A percentile compares a stretch with the other conserved stretches of the same genome.
These are phyloP conservation scores for Pteropus alecto DNA, from an alignment of 2,113 vertebrate genomes.

Conservation along the genomic window DNA sequence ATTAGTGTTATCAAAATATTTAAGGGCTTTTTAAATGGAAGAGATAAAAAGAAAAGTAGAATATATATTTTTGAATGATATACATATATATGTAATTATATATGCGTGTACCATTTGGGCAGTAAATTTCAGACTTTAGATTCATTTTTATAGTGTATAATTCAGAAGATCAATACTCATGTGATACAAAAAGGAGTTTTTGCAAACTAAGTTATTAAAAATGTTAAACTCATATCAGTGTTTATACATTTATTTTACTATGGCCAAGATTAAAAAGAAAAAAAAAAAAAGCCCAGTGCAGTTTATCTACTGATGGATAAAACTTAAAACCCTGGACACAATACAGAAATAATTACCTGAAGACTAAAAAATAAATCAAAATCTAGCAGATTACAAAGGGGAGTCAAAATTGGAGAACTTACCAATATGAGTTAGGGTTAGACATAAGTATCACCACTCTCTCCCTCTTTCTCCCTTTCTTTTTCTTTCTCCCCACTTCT, in stretches of 20 bases:
- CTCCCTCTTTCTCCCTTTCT: not conserved
- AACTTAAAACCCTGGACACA: not conserved
- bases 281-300: not conserved
- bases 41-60: not conserved
- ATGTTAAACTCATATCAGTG: not conserved
- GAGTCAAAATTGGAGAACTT: not conserved
- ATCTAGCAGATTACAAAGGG: not conserved
- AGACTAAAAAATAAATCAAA: not conserved
- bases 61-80: not conserved
- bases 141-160: not conserved
- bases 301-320: not conserved
- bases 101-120: not conserved
- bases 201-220: not conserved
- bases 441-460: not conserved
- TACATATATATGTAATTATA: not conserved
- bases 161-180: not conserved
- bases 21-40: not conserved
- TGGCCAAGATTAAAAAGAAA: not conserved
- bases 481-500: not conserved
- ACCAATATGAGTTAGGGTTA: too few relatives aligned
- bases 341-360: not conserved
- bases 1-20: not conserved
- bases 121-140: not conserved
- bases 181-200: not conserved
- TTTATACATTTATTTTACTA: not conserved